Base-by-base conservation (phyloP, 2,797 vertebrate genomes). In the Lagorchestes hirsutus region DNA sequence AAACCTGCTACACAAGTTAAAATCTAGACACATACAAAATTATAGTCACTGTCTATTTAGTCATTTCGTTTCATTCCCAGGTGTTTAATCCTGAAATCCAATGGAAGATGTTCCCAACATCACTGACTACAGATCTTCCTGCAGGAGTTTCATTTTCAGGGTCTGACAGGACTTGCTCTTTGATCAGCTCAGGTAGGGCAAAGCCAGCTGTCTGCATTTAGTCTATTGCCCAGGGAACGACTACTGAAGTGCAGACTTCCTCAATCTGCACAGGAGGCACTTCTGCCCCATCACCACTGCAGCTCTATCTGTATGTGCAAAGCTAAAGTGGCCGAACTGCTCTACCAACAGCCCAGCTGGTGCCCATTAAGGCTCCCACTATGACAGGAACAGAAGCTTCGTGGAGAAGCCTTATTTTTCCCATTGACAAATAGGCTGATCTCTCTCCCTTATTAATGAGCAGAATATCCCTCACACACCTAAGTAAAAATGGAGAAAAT, bases 221-320 rank as follows among this genome's bases (percentile, higher is more conserved):
- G 92, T 94, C 98, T 97, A 98, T 98, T 99, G 98, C 98, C 98
- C 98, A 93, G 98, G 98, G 98, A 98, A 98, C 97, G 97, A 98
- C 98, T 98, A 98, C 96, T 98, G 98, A 98, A 98, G 98, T 98
- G 97, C 97, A 96, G 94, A 96, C 97, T 98, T 98, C 97, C 98
- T 91, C 97, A 97, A 98, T 98, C 98, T 93, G 97, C 97, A 96
- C 98, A 97, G 98, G 98, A 98, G 98, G 98, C 96, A 97, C 97
- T 98, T 98, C 95, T 96, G 97, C 98, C 97, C 98, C 98, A 97
- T 28, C 96, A 96, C 98, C 98, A 97, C 98, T 97, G 96, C 96
- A 93, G 97, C 97, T 98, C 98, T 96, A 67, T 97, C 98, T 98
- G 97, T 95, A 97, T 98, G 97, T 96, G 98, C 95, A 28, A 92